phyloP scores from a whole-genome alignment of 2,888 invertebrate species.

The Odontomyia ornata region DNA sequence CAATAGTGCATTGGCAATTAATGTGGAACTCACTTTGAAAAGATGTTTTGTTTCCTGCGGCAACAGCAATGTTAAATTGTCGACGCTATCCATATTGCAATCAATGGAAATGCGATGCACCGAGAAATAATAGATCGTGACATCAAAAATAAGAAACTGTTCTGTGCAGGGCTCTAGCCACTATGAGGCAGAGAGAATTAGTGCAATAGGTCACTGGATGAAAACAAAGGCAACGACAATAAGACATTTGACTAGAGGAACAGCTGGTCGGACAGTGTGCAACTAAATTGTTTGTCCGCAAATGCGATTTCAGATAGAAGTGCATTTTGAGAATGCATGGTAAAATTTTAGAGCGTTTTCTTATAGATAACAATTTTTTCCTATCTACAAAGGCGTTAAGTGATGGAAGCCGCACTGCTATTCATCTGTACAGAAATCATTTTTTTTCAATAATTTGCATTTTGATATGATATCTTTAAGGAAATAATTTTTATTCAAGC shows the following conservation, averaged over 20 bases:
- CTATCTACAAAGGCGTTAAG: no score
- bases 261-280: conserved; percentile 8
- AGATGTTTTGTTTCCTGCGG: conserved; percentile 23
- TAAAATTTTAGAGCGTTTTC: no score
- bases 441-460: no score
- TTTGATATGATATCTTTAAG: no score
- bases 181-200: not conserved
- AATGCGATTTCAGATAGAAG: no score
- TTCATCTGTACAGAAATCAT: no score
- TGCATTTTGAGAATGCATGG: no score
- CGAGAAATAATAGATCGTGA: not conserved
- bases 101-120: not conserved
- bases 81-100: conserved; percentile 23
- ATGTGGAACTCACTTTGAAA: conserved; percentile 11
- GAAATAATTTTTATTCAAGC: no score
- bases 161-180: no score
- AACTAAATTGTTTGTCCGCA: not conserved
- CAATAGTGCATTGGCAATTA: not conserved
- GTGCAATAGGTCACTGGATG: conserved; percentile 22
- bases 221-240: conserved; percentile 16
- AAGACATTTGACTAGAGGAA: not conserved
- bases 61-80: conserved; percentile 35
- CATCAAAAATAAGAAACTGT: conserved; percentile 18
- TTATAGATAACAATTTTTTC: no score
- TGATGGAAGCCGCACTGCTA: no score